A percentile compares a stretch with the other conserved stretches of the same genome.
Evolutionary conservation across 2,797 vertebrate genomes (phyloP).

Genomic region (Brachyrhaphis roseni): DNA sequence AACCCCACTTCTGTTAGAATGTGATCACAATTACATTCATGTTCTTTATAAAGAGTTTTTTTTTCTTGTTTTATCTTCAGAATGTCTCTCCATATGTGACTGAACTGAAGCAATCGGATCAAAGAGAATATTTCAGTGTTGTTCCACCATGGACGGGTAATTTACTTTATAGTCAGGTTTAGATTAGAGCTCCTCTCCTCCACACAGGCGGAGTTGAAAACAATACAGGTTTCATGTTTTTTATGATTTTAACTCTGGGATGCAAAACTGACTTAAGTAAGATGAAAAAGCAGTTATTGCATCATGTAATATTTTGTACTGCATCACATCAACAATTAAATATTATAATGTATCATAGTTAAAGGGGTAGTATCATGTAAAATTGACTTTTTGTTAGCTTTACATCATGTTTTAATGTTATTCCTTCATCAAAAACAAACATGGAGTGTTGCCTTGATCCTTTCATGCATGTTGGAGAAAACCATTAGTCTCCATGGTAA

Average conservation of each 20-base stretch:
- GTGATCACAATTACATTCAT: constrained; percentile 26
- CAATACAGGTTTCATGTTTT: background rate
- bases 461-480: no score
- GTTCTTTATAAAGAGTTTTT: constrained; percentile 29
- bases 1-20: constrained; percentile 31
- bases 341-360: background rate
- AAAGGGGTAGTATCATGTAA: no score
- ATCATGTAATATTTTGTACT: background rate
- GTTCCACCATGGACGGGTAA: constrained; percentile 28
- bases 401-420: no score
- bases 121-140: constrained; percentile 52
- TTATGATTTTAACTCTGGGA: background rate
- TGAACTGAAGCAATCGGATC: constrained; percentile 42
- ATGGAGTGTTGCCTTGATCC: no score
- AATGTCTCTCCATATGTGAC: constrained; percentile 33
- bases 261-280: background rate
- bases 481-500: no score
- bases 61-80: constrained; percentile 25
- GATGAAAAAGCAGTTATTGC: background rate
- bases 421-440: no score
- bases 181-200: constrained; percentile 14
- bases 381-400: no score
- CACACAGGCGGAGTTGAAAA: background rate
- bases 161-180: constrained; percentile 33
- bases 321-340: background rate